phyloP scores from a whole-genome alignment of 2,888 invertebrate genomes.

The Noctua fimbriata region DNA sequence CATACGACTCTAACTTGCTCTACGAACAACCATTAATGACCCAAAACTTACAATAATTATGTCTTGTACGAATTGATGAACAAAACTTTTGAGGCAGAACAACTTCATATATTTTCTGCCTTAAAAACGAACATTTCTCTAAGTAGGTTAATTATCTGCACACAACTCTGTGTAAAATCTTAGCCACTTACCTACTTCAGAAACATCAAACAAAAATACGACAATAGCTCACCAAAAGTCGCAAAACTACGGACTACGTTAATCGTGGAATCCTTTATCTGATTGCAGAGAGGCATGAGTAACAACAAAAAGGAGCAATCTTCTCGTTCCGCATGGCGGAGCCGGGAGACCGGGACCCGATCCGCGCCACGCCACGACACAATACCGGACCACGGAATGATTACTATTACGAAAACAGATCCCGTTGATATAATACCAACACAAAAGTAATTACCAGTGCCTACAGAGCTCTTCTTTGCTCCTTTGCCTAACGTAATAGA shows the following conservation, averaged over 20 bases:
- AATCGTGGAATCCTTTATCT: slow-evolving; percentile 71
- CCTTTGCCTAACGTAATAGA: slow-evolving; percentile 88
- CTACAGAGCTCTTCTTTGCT: slow-evolving; percentile 81
- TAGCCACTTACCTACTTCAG: slow-evolving; percentile 25
- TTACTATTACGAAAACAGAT: slow-evolving; percentile 75
- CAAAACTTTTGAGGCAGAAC: slow-evolving; percentile 20
- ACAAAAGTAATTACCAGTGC: slow-evolving; percentile 86
- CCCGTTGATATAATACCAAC: slow-evolving; percentile 71
- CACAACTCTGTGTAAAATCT: slow-evolving; percentile 11
- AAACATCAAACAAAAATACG: slow-evolving; percentile 56
- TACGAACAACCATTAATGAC: slow-evolving; percentile 43
- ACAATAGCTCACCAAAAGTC: slow-evolving; percentile 52
- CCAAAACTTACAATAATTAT: slow-evolving; percentile 51
- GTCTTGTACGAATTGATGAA: slow-evolving; percentile 34
- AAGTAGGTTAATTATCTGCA: slow-evolving; percentile 20
- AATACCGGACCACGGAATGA: slow-evolving; percentile 65
- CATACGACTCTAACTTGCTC: slow-evolving; percentile 40
- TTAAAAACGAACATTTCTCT: slow-evolving; percentile 1
- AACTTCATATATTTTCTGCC: slow-evolving; percentile 11
- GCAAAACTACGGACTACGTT: slow-evolving; percentile 58
- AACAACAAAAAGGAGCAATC: slow-evolving; percentile 75
- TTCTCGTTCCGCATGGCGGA: slow-evolving; percentile 72
- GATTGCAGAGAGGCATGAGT: slow-evolving; percentile 72
- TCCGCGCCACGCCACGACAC: slow-evolving; percentile 53
- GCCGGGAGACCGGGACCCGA: slow-evolving; percentile 43